Evolutionary conservation across 2,797 vertebrate species (phyloP).

Genomic region (Botia almorhae): DNA sequence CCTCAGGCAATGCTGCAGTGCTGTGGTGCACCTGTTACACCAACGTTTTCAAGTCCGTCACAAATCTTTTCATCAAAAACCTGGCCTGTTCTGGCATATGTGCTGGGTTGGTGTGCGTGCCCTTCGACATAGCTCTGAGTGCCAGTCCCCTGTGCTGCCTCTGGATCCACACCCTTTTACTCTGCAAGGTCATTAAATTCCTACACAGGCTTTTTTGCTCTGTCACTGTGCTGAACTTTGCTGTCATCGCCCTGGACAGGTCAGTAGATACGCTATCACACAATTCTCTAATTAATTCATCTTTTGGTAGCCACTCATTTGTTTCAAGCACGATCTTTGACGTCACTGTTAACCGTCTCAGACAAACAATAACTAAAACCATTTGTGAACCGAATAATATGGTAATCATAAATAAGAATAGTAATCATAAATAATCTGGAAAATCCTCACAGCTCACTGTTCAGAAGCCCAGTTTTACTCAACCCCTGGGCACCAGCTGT

Average conservation of each 20-base stretch:
- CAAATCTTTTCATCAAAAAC: constrained; percentile 94
- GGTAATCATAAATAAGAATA: background rate
- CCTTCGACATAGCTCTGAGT: constrained; percentile 91
- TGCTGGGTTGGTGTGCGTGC: constrained; percentile 90
- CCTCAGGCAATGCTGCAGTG: constrained; percentile 88
- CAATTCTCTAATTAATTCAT: background rate
- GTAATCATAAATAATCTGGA: background rate
- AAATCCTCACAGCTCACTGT: constrained; percentile 4
- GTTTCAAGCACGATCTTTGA: background rate
- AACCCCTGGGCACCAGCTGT: constrained; percentile 25
- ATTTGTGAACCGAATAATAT: background rate
- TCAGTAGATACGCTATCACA: constrained; percentile 64
- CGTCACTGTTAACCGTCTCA: background rate
- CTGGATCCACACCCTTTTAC: constrained; percentile 89
- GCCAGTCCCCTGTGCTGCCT: constrained; percentile 92
- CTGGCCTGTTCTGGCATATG: constrained; percentile 95
- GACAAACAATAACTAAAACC: background rate
- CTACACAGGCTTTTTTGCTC: constrained; percentile 97
- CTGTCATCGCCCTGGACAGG: constrained; percentile 96
- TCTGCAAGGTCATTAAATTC: constrained; percentile 95
- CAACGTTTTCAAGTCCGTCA: constrained; percentile 92
- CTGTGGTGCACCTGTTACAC: constrained; percentile 96
- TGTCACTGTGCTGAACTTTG: constrained; percentile 93
- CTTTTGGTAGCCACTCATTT: background rate
- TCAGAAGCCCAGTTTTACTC: constrained; percentile 12